Evolutionary conservation across 1,140 invertebrate genomes (phyloP).

Genomic region (Drosophila pruinosa): DNA sequence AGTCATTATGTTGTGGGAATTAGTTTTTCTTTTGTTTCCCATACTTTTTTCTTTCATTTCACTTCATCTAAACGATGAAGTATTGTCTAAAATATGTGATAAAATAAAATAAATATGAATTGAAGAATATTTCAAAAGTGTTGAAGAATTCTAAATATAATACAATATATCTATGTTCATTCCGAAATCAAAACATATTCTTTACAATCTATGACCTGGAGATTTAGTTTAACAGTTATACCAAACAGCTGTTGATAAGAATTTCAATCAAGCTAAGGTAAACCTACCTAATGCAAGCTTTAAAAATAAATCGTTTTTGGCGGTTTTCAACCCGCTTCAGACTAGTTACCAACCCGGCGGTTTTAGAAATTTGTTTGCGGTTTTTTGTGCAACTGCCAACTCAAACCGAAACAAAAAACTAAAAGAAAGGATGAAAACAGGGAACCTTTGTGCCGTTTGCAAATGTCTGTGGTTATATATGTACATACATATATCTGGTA

Average conservation of each 20-base stretch:
- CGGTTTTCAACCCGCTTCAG: constrained; percentile 30
- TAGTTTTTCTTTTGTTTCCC: constrained; percentile 54
- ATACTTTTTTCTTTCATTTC: constrained; percentile 19
- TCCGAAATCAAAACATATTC: no score
- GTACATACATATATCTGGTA: not conserved
- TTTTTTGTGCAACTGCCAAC: constrained; percentile 11
- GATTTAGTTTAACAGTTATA: no score
- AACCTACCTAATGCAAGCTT: constrained; percentile 1
- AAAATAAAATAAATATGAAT: no score
- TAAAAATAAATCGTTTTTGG: constrained; percentile 44
- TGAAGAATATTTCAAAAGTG: no score
- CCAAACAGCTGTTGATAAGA: no score
- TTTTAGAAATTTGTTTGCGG: constrained; percentile 42
- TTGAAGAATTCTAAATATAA: no score
- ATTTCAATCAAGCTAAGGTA: not conserved
- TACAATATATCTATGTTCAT: no score
- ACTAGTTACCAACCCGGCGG: not conserved
- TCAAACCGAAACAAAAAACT: constrained; percentile 23
- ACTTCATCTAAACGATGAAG: no score
- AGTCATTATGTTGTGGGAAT: constrained; percentile 64
- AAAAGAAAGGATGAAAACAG: constrained; percentile 21
- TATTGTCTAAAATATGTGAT: no score
- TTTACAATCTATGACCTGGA: no score
- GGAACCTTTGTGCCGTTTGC: constrained; percentile 63
- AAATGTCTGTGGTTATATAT: constrained; percentile 59